These are phyloP conservation scores for Osedax fenrisi DNA, from an alignment of 2,888 invertebrate genomes.

Conservation along the genomic window DNA sequence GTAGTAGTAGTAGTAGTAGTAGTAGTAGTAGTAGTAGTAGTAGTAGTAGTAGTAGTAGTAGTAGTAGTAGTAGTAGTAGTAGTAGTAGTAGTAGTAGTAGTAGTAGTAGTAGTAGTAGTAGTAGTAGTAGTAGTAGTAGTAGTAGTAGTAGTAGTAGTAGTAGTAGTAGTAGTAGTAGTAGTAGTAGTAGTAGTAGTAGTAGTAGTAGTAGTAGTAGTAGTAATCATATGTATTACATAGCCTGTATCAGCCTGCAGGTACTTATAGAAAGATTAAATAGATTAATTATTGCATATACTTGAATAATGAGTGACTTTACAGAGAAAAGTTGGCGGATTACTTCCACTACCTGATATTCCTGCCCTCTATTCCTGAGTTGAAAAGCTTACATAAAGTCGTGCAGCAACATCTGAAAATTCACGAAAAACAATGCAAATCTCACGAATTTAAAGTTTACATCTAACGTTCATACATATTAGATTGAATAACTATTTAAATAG, in stretches of 20 bases:
- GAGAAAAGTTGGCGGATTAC: slow-evolving; percentile 44
- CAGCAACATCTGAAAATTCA: slow-evolving; percentile 37
- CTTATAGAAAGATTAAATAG: neutral
- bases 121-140: slow-evolving; percentile 25
- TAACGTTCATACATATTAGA: too few species aligned
- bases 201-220: slow-evolving; percentile 21
- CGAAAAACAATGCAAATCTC: neutral
- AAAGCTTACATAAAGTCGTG: slow-evolving; percentile 55
- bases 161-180: slow-evolving; percentile 22
- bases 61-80: neutral
- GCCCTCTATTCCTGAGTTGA: slow-evolving; percentile 60
- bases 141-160: slow-evolving; percentile 23
- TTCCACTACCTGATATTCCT: slow-evolving; percentile 76
- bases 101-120: slow-evolving; percentile 17
- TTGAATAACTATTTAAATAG: too few species aligned
- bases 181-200: slow-evolving; percentile 22
- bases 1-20: neutral
- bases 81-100: neutral
- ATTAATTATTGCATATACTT: neutral
- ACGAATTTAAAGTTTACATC: neutral
- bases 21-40: neutral
- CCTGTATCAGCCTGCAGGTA: slow-evolving; percentile 34
- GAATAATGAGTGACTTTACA: too few species aligned
- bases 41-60: slow-evolving; percentile 1
- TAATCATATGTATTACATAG: slow-evolving; percentile 43